Evolutionary conservation across 2,113 vertebrate species (phyloP), one percentile per base, ranked within the genome.

Genomic region (Dasyurus viverrinus): DNA sequence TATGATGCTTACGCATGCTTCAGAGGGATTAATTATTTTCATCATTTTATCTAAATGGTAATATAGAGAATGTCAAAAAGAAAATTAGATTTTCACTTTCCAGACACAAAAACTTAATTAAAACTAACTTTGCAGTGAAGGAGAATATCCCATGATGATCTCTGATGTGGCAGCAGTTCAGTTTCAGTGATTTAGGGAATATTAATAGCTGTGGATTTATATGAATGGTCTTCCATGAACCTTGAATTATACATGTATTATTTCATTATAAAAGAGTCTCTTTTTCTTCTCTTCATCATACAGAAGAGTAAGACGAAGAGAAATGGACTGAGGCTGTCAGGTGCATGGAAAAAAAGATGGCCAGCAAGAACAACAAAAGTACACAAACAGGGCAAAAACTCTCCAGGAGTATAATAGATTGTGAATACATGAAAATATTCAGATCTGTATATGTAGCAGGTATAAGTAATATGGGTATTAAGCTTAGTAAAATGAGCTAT

Each of bases 11-110:
- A 97, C 97, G 94, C 93, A 95, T 97, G 68, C 96, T 98, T 98
- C 95, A 97, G 12, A 91, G 98, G 97, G 97, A 98, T 98, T 98
- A 98, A 98, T 97, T 98, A 98, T 98, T 98, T 98, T 94, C 96
- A 97, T 97, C 98, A 96, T 95, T 98, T 96, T 96, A 90, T 97
- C 97, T 96, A 97, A 98, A 91, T 47, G 96, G 90, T 97, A 97
- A 98, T 97, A 93, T 91, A 97, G 97, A 98, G 98, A 97, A 98
- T 96, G 97, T 96, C 97, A 98, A 96, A 98, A 97, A 98, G 97
- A 98, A 98, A 98, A 98, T 97, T 93, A 97, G 94, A 97, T 98
- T 98, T 98, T 98, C 95, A 97, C 89, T 96, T 97, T 98, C 95
- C 91, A 98, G 96, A 96, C 96, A 95, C 26, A 95, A 95, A 97